phyloP scores from a whole-genome alignment of 2,797 vertebrate genomes.

The Bradypus variegatus region DNA sequence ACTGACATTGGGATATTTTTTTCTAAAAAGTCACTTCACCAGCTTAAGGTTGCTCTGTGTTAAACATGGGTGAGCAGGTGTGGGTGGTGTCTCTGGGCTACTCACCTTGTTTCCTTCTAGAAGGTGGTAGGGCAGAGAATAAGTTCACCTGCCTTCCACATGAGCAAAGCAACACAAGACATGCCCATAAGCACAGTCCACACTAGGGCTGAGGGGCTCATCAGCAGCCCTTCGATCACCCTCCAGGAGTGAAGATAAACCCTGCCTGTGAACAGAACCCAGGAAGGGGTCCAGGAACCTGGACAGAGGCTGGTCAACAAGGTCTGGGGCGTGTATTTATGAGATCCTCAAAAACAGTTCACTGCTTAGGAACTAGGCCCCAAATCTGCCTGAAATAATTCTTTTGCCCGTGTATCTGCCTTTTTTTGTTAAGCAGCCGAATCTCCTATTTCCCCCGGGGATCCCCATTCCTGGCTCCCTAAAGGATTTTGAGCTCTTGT shows the following conservation, averaged over 20 bases:
- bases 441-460: neutral
- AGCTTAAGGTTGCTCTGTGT: neutral
- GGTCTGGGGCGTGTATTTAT: neutral
- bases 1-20: neutral
- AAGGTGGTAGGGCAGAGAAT: neutral
- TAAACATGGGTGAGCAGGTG: neutral
- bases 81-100: neutral
- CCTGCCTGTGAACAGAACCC: neutral
- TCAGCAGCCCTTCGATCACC: neutral
- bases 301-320: neutral
- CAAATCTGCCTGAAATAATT: neutral
- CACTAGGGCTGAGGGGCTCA: neutral
- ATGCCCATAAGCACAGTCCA: neutral
- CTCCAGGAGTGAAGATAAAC: neutral
- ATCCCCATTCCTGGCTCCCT: neutral
- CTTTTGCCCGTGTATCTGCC: neutral
- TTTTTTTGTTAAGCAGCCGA: neutral
- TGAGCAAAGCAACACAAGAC: neutral
- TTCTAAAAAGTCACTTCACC: neutral
- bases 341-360: neutral
- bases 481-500: slow-evolving; percentile 1
- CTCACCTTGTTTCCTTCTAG: neutral
- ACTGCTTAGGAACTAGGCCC: neutral
- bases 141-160: neutral
- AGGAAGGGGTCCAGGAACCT: neutral